Evolutionary conservation across 2,113 vertebrate species (phyloP), one percentile per base, ranked within the genome.

Genomic region (Xenopus borealis): DNA sequence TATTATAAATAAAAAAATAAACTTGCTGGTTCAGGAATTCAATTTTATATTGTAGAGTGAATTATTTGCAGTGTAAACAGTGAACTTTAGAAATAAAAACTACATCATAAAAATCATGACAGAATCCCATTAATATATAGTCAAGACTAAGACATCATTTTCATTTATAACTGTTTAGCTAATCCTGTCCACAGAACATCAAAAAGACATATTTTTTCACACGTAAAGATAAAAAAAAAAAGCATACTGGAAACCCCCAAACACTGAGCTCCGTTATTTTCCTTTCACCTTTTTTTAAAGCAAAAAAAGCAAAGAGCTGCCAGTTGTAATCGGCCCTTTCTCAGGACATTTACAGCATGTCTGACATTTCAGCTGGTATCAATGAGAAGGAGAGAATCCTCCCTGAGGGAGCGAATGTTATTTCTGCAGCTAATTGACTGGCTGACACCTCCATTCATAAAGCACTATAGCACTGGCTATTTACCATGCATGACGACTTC

Each of bases 361-460:
- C 84, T 88, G 89, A 91, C 88, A 91, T 91, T 88, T 88, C 81
- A 84, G 86, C 78, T 81, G 76, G 75, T 85, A 64, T 82, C 80
- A 81, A 82, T 82, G 84, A 86, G 79, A 85, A 86, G 79, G 79
- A 81, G 82, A 83, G 82, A 87, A 83, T 87, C 83, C 78, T 84
- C 85, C 88, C 85, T 81, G 69, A 83, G 87, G 88, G 82, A 84
- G 86, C 80, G 81, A 85, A 87, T 84, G 81, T 80, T 84, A 84
- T 88, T 89, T 89, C 86, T 69, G 0, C 69, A 79, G 80, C 83
- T 91, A 90, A 89, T 90, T 91, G 87, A 83, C 81, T 86, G 84
- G 67, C 79, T 90, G 87, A 84, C 87, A 85, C 81, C 79, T 86
- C 82, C 85, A 85, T 86, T 80, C 45, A 75, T 81, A 79, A 83